A percentile compares a stretch with the other conserved stretches of the same genome.
Evolutionary conservation across 2,797 vertebrate genomes (phyloP).

Genomic region (Vireo griseus): DNA sequence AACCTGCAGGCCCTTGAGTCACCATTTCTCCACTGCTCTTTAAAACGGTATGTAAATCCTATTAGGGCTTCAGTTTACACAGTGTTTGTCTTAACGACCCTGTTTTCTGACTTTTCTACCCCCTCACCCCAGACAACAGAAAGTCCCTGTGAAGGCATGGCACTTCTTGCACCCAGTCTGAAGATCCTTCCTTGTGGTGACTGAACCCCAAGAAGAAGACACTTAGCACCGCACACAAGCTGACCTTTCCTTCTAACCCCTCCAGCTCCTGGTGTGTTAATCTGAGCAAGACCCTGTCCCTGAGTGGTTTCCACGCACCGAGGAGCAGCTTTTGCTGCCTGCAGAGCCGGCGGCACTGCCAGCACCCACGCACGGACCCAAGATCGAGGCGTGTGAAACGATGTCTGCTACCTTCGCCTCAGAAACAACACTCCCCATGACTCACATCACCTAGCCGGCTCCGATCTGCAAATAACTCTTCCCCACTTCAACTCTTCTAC

Average conservation of each 20-base stretch:
- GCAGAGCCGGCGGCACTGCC: accelerated
- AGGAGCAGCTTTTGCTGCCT: neutral
- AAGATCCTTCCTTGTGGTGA: neutral
- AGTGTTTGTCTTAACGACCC: neutral
- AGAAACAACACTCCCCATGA: neutral
- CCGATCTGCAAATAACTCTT: neutral
- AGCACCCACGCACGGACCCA: accelerated
- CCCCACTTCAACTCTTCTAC: neutral
- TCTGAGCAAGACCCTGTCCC: neutral
- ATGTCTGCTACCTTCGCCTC: neutral
- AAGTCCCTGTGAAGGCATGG: neutral
- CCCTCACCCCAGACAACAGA: neutral
- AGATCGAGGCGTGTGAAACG: accelerated
- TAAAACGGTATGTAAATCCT: slow-evolving; percentile 23
- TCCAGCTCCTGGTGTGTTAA: neutral
- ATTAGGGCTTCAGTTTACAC: neutral
- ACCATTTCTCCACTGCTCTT: slow-evolving; percentile 2
- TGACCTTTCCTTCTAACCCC: neutral
- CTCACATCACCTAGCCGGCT: neutral
- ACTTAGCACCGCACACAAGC: neutral
- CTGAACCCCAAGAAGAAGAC: neutral
- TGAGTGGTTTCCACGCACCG: neutral
- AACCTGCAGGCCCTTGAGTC: slow-evolving; percentile 52
- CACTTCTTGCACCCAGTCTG: neutral
- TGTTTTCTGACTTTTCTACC: neutral